Base-by-base conservation (phyloP, 1,140 invertebrate species). In the Drosophila littoralis region DNA sequence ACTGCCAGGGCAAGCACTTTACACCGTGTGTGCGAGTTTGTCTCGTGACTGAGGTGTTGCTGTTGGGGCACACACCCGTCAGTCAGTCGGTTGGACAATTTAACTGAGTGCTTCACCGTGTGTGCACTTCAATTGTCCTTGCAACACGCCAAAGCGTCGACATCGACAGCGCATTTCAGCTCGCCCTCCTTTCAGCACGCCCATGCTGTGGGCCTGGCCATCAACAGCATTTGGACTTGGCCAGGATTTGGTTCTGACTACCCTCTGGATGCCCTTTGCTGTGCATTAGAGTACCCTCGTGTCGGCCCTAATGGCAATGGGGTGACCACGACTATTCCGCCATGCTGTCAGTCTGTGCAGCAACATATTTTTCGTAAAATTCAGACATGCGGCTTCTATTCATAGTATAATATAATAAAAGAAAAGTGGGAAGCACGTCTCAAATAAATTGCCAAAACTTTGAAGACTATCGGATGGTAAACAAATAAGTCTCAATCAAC, bases 81-180 rank as follows among this genome's bases (percentile, higher is more conserved):
- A 74, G 63, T 69, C 82, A 60, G 72, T 69, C 82, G 55, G 76
- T 71, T 46, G 76, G 54, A 86, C 83, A 86, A 89, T 86, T 83
- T 71, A 77, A 71, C 76, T 71, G 79, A 88, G 83, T 86, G 84
- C 83, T 71, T 57, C 52, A 72, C 57, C 65, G 22, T 22, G 8
- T 80, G 63, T 68, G 68, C 54, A 55, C 59, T 75, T 70, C 82
- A 63, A 80, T 86, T 86, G 83, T 88, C 83, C 83, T 89, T 88
- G 73, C 61, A 63, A 17, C 54, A 38, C 59, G 38, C 15, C 43
- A 35, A 57, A 33, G 33, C 60, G 42, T 67, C 69, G 48, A 60
- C 75, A 58, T 64, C 60, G 58, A 64, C 66, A 81, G 73, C 68
- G 82, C 76, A 81, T 79, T 86, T 61, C 65, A 69, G 64, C 77